Percentiles rank a stretch among this genome's conserved stretches.
These are phyloP conservation scores for Muraenolepis orangiensis DNA, from an alignment of 2,797 vertebrate species.

Conservation along the genomic window DNA sequence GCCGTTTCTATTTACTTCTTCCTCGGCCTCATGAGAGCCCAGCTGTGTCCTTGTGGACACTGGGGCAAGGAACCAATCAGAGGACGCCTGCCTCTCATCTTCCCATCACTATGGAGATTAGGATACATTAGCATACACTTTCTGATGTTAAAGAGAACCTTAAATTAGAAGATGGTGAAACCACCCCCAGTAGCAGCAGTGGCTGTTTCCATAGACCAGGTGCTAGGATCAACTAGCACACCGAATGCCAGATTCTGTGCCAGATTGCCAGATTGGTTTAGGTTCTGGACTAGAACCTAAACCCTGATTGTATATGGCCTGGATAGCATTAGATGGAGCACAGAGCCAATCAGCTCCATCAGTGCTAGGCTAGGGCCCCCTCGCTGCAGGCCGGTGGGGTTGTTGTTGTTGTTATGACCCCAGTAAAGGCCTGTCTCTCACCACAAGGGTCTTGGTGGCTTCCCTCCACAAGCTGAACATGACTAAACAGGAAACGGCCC, in stretches of 20 bases:
- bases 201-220: neutral
- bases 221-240: neutral
- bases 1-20: neutral
- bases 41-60: constrained; percentile 48
- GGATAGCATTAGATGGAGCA: neutral
- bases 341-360: neutral
- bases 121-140: constrained; percentile 55
- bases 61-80: constrained; percentile 38
- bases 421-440: neutral
- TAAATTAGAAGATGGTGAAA: neutral
- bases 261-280: too few species aligned
- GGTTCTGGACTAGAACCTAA: too few species aligned
- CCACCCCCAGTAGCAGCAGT: neutral
- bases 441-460: neutral
- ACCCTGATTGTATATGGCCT: neutral
- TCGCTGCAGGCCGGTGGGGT: neutral
- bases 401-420: neutral
- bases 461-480: neutral
- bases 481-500: neutral
- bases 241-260: too few species aligned
- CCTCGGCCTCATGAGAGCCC: constrained; percentile 50
- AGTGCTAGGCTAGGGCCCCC: neutral
- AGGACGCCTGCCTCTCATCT: constrained; percentile 21
- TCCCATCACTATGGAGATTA: constrained; percentile 64
- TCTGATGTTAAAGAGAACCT: constrained; percentile 23